Evolutionary conservation across 2,888 invertebrate species (phyloP).

Genomic region (Plutella xylostella): DNA sequence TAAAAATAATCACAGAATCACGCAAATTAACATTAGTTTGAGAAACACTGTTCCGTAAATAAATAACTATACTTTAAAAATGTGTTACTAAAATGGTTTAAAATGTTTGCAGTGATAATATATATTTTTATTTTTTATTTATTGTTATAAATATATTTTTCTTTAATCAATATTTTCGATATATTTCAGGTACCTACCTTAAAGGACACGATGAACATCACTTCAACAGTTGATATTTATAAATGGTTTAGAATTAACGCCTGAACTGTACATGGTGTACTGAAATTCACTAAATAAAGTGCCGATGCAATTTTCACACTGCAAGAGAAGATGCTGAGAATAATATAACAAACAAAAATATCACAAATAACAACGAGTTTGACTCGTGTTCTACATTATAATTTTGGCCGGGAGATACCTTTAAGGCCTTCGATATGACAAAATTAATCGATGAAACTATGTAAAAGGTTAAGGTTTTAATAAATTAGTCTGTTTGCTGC

Average conservation of each 20-base stretch:
- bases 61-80: background rate
- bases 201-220: conserved; percentile 36
- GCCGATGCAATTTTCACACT: background rate
- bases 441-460: too few relatives aligned
- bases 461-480: too few relatives aligned
- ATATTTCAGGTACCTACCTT: conserved; percentile 64
- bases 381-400: conserved; percentile 26
- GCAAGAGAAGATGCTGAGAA: background rate
- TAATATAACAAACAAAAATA: conserved; percentile 21
- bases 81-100: conserved; percentile 1
- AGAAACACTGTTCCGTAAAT: conserved; percentile 62
- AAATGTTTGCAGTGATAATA: conserved; percentile 1
- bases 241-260: background rate
- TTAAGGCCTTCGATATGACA: too few relatives aligned
- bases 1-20: conserved; percentile 45
- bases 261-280: too few relatives aligned
- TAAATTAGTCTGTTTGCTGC: too few relatives aligned
- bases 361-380: conserved; percentile 45
- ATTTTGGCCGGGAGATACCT: background rate
- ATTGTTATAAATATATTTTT: conserved; percentile 12
- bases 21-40: conserved; percentile 31
- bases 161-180: conserved; percentile 31
- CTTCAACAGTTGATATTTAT: background rate
- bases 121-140: conserved; percentile 12
- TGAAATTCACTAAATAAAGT: too few relatives aligned